Evolutionary conservation across 2,797 vertebrate species (phyloP), one percentile per base, ranked within the genome.

Genomic region (Sebastes iracundus): DNA sequence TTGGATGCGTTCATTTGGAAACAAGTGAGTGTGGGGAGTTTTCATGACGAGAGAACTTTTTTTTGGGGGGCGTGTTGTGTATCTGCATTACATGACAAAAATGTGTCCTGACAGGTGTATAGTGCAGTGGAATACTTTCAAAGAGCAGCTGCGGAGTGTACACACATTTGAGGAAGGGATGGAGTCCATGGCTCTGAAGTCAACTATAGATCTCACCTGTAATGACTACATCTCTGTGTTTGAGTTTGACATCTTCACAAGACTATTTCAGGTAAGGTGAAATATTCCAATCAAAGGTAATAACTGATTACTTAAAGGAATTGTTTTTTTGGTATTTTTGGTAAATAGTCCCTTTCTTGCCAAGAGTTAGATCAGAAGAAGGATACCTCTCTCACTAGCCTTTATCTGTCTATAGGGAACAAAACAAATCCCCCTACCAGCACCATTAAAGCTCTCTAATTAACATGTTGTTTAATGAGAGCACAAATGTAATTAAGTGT

Each of bases 181-280:
- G 87, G 95, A 95, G 30, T 94, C 96, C 22, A 94, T 96, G 87
- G 97, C 97, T 23, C 87, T 98, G 56, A 96, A 96, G 66, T 97
- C 97, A 33, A 98, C 97, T 1, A 84, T 98, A 1, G 97, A 98
- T 84, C 95, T 98, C 83, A 98, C 97, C 67, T 97, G 97, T 77
- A 98, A 95, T 0, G 95, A 96, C 63, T 90, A 97, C 46, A 90
- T 98, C 84, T 97, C 97, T 11, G 67, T 97, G 91, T 97, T 98
- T 32, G 97, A 98, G 93, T 98, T 98, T 83, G 97, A 98, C 84
- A 94, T 97, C 90, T 98, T 98, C 89, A 97, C 97, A 1, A 93
- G 96, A 27, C 96, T 98, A 49, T 98, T 98, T 91, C 97, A 97
- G 97, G 97, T 97, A 87, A 79, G 32, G 2, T 10, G 22, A 78